Percentiles rank a stretch among this genome's conserved stretches.
Conservation (phyloP, 2,888 invertebrate species). For the Microctonus brassicae region DNA sequence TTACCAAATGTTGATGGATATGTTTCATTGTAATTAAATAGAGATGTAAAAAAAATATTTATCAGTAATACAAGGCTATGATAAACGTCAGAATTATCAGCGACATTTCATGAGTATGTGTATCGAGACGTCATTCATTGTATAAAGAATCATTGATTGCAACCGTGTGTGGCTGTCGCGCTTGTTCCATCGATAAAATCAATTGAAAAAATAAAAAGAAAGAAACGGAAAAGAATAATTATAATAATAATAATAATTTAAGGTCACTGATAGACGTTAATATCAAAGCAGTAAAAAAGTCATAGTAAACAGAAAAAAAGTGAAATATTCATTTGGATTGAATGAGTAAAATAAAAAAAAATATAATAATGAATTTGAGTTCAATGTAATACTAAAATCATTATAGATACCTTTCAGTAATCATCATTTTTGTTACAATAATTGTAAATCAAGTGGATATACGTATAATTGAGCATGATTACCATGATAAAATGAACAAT, state of each 20-base stretch:
- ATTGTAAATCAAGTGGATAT: background rate
- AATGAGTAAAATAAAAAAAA: background rate
- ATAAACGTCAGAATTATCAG: constrained; percentile 17
- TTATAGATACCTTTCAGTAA: background rate
- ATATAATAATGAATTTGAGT: background rate
- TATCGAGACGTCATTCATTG: constrained; percentile 20
- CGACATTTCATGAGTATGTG: constrained; percentile 9
- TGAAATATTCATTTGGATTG: background rate
- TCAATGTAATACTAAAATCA: background rate
- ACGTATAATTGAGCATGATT: background rate
- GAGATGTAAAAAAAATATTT: background rate
- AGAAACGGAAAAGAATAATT: background rate
- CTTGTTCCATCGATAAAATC: constrained; percentile 11
- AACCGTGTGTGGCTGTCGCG: background rate
- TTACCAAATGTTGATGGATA: background rate
- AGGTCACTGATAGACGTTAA: constrained; percentile 7
- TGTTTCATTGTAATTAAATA: background rate
- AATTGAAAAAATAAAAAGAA: background rate
- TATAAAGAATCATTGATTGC: constrained; percentile 12
- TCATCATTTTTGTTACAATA: background rate
- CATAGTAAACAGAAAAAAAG: background rate
- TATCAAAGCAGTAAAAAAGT: background rate
- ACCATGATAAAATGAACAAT: background rate
- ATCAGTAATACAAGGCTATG: background rate
- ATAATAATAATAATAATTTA: background rate